Base-by-base conservation (phyloP, 2,113 vertebrate species). In the Anolis carolinensis region DNA sequence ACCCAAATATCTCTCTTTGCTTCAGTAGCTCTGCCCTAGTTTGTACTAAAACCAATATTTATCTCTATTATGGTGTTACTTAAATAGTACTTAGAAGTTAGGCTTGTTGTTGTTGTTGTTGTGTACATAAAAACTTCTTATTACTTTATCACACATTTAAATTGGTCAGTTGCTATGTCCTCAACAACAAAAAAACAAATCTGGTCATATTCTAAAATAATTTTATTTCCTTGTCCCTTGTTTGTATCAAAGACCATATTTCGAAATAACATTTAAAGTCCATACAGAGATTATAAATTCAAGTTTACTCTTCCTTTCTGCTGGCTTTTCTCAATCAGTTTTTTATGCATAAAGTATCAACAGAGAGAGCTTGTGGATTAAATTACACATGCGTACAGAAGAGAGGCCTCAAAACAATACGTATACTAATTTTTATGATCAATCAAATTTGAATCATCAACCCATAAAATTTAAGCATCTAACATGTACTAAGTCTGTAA, bases 361-460 rank as follows among this genome's bases (percentile, higher is more conserved):
- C 88, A 88, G 76, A 91, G 88, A 92, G 84, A 92, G 90, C 95
- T 89, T 86, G 89, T 86, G 90, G 73, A 85, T 92, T 92, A 90
- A 95, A 93, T 95, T 94, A 88, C 87, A 94, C 85, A 92, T 90
- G 87, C 84, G 85, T 63, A 52, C 84, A 79, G 32, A 85, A 90
- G 86, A 80, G 81, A 81, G 92, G 95, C 89, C 95, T 92, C 90
- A 95, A 91, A 94, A 95, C 83, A 94, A 71, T 88, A 90, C 91
- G 83, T 90, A 92, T 84, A 88, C 79, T 94, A 82, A 86, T 88
- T 95, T 95, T 86, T 95, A 93, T 34, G 50, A 94, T 94, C 93
- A 93, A 90, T 95, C 93, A 94, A 92, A 94, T 73, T 78, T 90
- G 89, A 95, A 92, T 94, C 90, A 94, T 75, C 82, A 94, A 91